Conservation (phyloP, 2,797 vertebrate genomes). For the Characodon lateralis region DNA sequence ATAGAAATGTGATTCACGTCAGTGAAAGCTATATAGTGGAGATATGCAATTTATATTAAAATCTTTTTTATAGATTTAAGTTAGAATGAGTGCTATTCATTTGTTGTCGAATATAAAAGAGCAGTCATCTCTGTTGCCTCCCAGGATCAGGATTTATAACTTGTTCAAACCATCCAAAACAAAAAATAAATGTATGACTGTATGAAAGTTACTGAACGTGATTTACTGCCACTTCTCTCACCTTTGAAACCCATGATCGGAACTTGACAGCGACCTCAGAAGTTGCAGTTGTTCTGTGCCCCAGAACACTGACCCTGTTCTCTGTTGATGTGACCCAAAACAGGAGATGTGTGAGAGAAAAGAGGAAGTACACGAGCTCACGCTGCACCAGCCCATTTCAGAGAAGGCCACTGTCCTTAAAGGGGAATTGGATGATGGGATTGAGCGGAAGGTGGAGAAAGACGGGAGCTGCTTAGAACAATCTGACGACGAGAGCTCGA, state of each 20-base stretch:
- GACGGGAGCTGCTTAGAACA: slow-evolving; percentile 25
- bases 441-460: slow-evolving; percentile 8
- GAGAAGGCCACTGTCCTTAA: slow-evolving; percentile 9
- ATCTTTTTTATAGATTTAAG: no score
- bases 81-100: not conserved
- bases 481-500: slow-evolving; percentile 22
- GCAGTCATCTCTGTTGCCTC: not conserved
- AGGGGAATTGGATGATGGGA: not conserved
- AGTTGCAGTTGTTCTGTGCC: not conserved
- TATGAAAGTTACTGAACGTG: not conserved
- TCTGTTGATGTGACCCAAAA: slow-evolving; percentile 16
- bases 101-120: not conserved
- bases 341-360: slow-evolving; percentile 55
- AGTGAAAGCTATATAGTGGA: not conserved
- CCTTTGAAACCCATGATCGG: not conserved
- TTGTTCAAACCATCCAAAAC: not conserved
- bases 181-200: not conserved
- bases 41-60: not conserved
- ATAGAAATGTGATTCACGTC: no score
- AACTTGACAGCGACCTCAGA: not conserved
- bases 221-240: not conserved
- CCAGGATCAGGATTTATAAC: not conserved
- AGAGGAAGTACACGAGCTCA: slow-evolving; percentile 60
- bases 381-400: slow-evolving; percentile 20
- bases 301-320: not conserved